Evolutionary conservation across 2,797 vertebrate species (phyloP).

Genomic region (Loris lydekkerianus): DNA sequence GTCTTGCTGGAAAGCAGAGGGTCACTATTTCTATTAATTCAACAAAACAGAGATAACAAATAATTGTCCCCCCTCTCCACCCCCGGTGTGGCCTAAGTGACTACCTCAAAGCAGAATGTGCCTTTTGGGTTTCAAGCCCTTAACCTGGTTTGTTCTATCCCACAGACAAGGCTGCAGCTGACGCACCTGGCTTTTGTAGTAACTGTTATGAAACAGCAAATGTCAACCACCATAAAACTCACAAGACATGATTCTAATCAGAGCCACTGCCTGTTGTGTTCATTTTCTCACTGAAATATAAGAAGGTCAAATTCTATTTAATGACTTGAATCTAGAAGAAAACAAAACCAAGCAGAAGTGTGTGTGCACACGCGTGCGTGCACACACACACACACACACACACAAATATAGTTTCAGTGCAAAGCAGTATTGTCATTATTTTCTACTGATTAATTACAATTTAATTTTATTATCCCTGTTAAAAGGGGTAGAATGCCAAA

Average conservation of each 20-base stretch:
- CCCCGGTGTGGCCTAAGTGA: background rate
- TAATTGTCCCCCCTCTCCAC: background rate
- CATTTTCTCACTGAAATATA: conserved; percentile 48
- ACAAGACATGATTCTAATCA: conserved; percentile 12
- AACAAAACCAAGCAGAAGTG: conserved; percentile 44
- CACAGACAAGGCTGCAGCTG: background rate
- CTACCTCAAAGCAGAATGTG: background rate
- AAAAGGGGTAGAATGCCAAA: background rate
- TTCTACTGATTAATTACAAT: conserved; percentile 12
- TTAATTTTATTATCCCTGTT: background rate
- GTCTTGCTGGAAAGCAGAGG: background rate
- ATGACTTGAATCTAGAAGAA: conserved; percentile 24
- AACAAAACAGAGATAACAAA: conserved; percentile 26
- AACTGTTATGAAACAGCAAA: conserved; percentile 65
- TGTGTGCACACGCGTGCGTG: background rate
- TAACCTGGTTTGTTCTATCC: background rate
- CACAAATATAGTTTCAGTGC: background rate
- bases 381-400: background rate
- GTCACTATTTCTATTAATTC: background rate
- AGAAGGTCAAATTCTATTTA: conserved; percentile 63
- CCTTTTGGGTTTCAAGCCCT: background rate
- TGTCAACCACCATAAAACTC: conserved; percentile 47
- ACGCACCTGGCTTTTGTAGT: conserved; percentile 18
- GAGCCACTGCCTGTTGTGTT: conserved; percentile 2
- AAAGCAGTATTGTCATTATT: conserved; percentile 45